These are phyloP conservation scores for Battus philenor DNA, from an alignment of 1,140 invertebrate genomes.

Conservation along the genomic window DNA sequence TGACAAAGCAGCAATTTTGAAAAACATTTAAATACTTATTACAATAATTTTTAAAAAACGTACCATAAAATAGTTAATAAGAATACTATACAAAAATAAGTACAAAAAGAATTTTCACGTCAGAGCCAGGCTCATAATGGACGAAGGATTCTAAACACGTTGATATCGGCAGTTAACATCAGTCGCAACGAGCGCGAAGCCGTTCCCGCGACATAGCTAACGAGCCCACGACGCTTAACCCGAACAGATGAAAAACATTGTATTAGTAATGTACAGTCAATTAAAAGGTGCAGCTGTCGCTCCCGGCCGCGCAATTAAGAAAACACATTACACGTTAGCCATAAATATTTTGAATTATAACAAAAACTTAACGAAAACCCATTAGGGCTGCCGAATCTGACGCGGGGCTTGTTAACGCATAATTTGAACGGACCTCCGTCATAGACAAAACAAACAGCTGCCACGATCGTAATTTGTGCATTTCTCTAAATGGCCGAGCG, in stretches of 20 bases:
- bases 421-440: constrained; percentile 71
- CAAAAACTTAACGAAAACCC: constrained; percentile 74
- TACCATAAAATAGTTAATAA: too few relatives aligned
- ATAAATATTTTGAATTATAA: constrained; percentile 67
- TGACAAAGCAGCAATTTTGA: too few relatives aligned
- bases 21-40: too few relatives aligned
- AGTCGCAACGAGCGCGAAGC: not conserved
- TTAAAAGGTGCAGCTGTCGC: constrained; percentile 57
- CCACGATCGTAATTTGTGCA: constrained; percentile 67
- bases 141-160: constrained; percentile 5
- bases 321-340: constrained; percentile 51
- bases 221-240: not conserved
- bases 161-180: constrained; percentile 11
- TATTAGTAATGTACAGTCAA: constrained; percentile 26
- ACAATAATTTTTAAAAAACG: too few relatives aligned
- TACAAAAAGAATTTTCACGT: too few relatives aligned
- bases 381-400: constrained; percentile 75
- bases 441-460: constrained; percentile 76
- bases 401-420: constrained; percentile 73
- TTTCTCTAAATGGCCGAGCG: constrained; percentile 74
- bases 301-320: constrained; percentile 38
- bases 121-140: not conserved
- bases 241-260: constrained; percentile 7
- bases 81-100: too few relatives aligned
- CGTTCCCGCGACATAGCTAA: constrained; percentile 1